These are phyloP conservation scores for Chiroxiphia lanceolata DNA, from an alignment of 2,797 vertebrate species.

Conservation along the genomic window DNA sequence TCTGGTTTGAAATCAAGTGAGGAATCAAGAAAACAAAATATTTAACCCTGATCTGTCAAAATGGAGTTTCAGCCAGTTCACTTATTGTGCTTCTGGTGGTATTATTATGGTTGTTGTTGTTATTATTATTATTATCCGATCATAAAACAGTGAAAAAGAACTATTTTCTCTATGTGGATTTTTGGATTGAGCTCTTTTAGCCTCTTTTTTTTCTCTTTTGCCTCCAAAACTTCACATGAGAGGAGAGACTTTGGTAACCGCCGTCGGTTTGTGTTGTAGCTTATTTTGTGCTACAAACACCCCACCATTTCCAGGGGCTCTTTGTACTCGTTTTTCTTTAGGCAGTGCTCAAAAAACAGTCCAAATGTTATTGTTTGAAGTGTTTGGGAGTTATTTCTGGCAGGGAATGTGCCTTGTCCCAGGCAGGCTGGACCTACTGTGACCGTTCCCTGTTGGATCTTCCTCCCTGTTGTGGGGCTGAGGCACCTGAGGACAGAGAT, in stretches of 20 bases:
- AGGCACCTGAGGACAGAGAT: background rate
- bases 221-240: background rate
- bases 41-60: background rate
- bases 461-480: background rate
- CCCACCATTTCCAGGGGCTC: background rate
- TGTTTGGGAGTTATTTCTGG: constrained; percentile 22
- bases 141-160: background rate
- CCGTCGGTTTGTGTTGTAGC: background rate
- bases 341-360: background rate
- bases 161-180: background rate
- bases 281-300: background rate
- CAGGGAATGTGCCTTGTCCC: background rate
- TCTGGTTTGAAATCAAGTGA: background rate
- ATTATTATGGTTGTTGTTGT: background rate
- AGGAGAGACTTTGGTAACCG: background rate
- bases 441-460: background rate
- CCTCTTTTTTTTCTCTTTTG: background rate
- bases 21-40: background rate
- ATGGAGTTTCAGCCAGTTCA: background rate
- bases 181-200: background rate
- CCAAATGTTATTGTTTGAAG: constrained; percentile 44
- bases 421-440: background rate
- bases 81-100: background rate
- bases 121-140: background rate
- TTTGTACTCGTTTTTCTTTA: constrained; percentile 11